Evolutionary conservation across 2,113 vertebrate species (phyloP).

Genomic region (Morone saxatilis): DNA sequence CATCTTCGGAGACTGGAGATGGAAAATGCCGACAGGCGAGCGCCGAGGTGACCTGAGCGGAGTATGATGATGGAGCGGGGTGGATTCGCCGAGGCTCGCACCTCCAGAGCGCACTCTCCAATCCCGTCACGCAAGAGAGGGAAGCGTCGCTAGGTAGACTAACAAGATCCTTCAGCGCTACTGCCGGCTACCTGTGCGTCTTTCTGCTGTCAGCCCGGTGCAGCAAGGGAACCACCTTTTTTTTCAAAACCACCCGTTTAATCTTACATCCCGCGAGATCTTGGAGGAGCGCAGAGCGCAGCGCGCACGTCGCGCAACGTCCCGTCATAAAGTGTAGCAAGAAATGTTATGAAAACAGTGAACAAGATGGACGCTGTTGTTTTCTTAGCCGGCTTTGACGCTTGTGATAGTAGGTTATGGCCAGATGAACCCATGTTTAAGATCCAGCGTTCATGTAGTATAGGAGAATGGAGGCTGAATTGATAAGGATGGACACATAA

Average conservation of each 20-base stretch:
- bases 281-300: conserved; percentile 11
- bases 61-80: not conserved
- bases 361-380: not conserved
- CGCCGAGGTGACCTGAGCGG: conserved; percentile 61
- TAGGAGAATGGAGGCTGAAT: too few relatives aligned
- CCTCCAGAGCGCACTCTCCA: conserved; percentile 34
- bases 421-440: not conserved
- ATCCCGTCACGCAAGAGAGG: conserved; percentile 21
- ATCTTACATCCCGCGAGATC: conserved; percentile 75
- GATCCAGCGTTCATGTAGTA: too few relatives aligned
- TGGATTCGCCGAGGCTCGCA: conserved; percentile 30
- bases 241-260: conserved; percentile 7
- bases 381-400: not conserved
- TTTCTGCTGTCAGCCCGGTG: conserved; percentile 52
- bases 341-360: not conserved
- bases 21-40: conserved; percentile 58
- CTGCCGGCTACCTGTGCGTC: conserved; percentile 50
- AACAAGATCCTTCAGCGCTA: conserved; percentile 14
- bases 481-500: too few relatives aligned
- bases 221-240: conserved; percentile 50
- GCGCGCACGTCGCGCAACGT: not conserved
- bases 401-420: not conserved
- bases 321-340: conserved; percentile 13
- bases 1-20: conserved; percentile 65
- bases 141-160: conserved; percentile 56